Evolutionary conservation across 2,888 invertebrate genomes (phyloP), one percentile per base, ranked within the genome.

Genomic region (Microchrysa polita): DNA sequence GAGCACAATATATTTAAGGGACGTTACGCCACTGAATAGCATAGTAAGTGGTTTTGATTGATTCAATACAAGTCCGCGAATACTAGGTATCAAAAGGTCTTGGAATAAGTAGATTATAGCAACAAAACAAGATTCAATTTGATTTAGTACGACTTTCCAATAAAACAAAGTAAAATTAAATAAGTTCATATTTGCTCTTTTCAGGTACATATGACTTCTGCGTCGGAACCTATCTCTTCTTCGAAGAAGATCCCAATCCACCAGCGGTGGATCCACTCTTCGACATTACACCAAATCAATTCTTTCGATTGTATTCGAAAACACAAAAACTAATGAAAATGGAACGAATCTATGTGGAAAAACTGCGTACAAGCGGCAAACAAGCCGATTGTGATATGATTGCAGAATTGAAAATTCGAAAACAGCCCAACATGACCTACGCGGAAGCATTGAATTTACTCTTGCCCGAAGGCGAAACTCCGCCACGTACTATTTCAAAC

Each of bases 171-270:
- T n/a, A n/a, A n/a, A n/a, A n/a, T n/a, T n/a, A n/a, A n/a, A n/a
- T n/a, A n/a, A n/a, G n/a, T n/a, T 34, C 14, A 52, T 0, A 12
- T 2, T 23, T 69, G n/a, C 20, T 14, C 52, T 20, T 86, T 83
- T 79, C 81, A 89, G 93, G 93, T 18, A 87, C 87, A 67, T 92
- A 89, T 82, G 90, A 90, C 79, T 88, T 89, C 80, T 86, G 90
- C 9, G 81, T 91, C 75, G 93, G 93, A 20, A 93, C 93, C 16
- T 89, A 90, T 77, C 85, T 93, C 81, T 91, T 93, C 81, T 93
- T 93, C 81, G 89, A 90, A 80, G 89, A 89, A 79, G 88, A 90
- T 76, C 83, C 87, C 40, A 82, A 87, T 52, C 85, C 77, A 5
- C 79, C 82, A 55, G 79, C 82, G 20, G 78, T 79, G 7, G 89